Percentiles rank a stretch among this genome's conserved stretches.
Conservation (phyloP, 1,140 invertebrate species). For the Tetramorium simillimum region DNA sequence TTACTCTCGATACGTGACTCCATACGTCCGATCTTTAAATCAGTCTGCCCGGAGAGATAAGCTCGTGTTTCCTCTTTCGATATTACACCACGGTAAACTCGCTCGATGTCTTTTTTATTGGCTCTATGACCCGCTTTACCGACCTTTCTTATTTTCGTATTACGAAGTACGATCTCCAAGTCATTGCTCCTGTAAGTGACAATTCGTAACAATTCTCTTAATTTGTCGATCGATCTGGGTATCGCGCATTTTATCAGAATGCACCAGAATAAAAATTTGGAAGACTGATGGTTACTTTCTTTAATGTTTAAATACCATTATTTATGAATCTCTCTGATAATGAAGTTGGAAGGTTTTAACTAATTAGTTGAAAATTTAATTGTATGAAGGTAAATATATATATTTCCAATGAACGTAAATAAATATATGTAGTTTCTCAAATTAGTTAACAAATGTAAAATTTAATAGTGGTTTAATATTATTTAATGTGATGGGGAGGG, state of each 20-base stretch:
- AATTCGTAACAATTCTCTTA: background rate
- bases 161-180: background rate
- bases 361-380: background rate
- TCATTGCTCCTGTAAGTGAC: background rate
- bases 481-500: too few relatives aligned
- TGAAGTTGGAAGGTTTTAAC: background rate
- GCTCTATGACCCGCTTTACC: background rate
- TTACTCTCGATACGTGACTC: slow-evolving; percentile 43
- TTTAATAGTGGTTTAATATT: background rate
- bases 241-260: background rate
- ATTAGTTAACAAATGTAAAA: slow-evolving; percentile 14
- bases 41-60: slow-evolving; percentile 43
- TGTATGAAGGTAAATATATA: background rate
- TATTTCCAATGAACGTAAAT: background rate
- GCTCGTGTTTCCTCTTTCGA: slow-evolving; percentile 21
- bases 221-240: background rate
- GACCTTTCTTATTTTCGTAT: slow-evolving; percentile 1
- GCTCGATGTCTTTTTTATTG: slow-evolving; percentile 35
- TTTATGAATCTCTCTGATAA: slow-evolving; percentile 7
- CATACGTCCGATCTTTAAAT: slow-evolving; percentile 51
- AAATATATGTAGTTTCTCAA: background rate
- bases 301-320: background rate
- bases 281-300: background rate
- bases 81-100: slow-evolving; percentile 28
- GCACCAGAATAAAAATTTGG: background rate